Evolutionary conservation across 1,140 invertebrate genomes (phyloP).

Genomic region (Subanguina moxae): DNA sequence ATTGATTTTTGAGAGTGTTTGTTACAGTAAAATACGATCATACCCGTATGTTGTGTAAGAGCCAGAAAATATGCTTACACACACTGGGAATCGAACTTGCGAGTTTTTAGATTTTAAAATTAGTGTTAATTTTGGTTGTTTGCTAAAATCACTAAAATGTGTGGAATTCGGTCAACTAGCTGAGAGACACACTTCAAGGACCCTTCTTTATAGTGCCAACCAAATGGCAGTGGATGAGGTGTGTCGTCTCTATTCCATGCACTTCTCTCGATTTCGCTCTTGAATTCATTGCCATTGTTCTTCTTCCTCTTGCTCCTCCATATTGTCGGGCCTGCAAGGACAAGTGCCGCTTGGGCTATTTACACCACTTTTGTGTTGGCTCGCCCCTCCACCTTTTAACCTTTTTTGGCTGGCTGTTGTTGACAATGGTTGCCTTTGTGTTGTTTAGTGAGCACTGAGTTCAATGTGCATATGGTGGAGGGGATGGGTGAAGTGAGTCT

Average conservation of each 20-base stretch:
- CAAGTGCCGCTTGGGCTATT: constrained; percentile 4
- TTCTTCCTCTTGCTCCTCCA: background rate
- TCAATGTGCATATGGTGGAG: no score
- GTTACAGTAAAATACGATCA: no score
- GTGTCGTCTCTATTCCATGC: background rate
- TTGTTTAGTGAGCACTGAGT: no score
- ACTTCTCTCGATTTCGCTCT: constrained; percentile 5
- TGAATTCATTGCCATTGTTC: background rate
- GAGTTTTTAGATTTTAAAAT: no score
- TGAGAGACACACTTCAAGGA: background rate
- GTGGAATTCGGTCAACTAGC: background rate
- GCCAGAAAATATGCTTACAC: no score
- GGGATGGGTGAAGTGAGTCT: no score
- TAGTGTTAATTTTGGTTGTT: no score
- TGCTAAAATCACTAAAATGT: no score
- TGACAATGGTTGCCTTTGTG: no score
- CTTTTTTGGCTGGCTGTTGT: background rate
- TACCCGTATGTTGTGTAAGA: no score
- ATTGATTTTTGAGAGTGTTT: no score
- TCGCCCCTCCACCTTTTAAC: constrained; percentile 1
- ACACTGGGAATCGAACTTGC: no score
- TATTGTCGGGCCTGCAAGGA: background rate
- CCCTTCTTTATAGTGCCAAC: background rate
- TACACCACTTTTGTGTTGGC: background rate
- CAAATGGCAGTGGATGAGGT: background rate